Conservation (phyloP, 2,797 vertebrate genomes). For the Nannoperca australis region DNA sequence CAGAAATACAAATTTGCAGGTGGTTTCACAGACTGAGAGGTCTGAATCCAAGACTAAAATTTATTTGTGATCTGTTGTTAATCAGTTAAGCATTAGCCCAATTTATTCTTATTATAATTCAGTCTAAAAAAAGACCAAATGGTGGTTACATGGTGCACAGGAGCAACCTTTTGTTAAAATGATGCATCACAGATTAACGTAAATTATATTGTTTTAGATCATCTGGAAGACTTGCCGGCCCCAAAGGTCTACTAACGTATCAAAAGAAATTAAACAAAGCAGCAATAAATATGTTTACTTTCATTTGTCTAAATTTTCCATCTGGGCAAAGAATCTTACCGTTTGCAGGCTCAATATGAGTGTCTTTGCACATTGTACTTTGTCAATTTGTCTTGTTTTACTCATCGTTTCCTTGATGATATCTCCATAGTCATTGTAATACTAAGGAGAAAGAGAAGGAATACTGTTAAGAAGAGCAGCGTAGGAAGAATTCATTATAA, state of each 20-base stretch:
- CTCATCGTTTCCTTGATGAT: constrained; percentile 99
- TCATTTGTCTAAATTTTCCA: background rate
- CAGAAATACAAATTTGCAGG: background rate
- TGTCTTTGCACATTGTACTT: constrained; percentile 97
- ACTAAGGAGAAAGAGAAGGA: constrained; percentile 79
- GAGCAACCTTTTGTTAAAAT: background rate
- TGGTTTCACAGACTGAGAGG: background rate
- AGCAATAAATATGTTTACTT: background rate
- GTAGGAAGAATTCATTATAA: constrained; percentile 4
- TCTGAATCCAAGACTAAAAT: background rate
- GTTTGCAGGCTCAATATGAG: constrained; percentile 96
- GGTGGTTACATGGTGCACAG: background rate
- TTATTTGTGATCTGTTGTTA: background rate
- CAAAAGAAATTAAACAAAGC: background rate
- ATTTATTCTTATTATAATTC: constrained; percentile 1
- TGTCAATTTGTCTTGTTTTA: constrained; percentile 98
- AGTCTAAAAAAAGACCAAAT: background rate
- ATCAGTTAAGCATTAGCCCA: background rate
- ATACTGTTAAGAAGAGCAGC: constrained; percentile 7
- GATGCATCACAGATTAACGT: background rate
- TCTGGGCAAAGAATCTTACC: constrained; percentile 81
- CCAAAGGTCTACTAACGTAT: background rate
- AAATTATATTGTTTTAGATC: background rate
- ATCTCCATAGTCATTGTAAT: constrained; percentile 99
- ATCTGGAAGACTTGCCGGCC: background rate